These are phyloP conservation scores for Hydrochoerus hydrochaeris DNA, from an alignment of 2,113 vertebrate species.

Conservation along the genomic window DNA sequence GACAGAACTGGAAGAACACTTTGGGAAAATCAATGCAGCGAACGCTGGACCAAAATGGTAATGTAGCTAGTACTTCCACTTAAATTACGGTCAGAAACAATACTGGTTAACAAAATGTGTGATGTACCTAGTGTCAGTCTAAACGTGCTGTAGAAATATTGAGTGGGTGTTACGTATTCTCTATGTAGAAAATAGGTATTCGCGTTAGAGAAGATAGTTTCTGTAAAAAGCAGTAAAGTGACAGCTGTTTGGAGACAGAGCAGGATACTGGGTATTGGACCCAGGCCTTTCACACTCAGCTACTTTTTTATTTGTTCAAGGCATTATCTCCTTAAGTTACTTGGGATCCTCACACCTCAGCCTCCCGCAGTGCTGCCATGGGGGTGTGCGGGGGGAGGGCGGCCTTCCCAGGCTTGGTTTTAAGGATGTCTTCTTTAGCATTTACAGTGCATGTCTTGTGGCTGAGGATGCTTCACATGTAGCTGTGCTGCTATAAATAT, in stretches of 20 bases:
- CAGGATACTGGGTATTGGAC: background rate
- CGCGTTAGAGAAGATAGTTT: slow-evolving; percentile 72
- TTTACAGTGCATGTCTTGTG: slow-evolving; percentile 53
- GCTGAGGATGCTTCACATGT: slow-evolving; percentile 57
- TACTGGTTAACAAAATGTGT: background rate
- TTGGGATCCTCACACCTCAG: no score
- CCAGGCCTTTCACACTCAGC: background rate
- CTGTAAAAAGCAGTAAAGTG: slow-evolving; percentile 52
- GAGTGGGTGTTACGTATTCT: background rate
- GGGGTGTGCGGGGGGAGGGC: no score
- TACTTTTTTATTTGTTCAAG: background rate
- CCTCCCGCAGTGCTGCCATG: no score
- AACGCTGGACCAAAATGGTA: background rate
- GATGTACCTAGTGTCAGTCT: background rate
- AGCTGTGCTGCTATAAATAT: background rate
- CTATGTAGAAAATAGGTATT: slow-evolving; percentile 41
- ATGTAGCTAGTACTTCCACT: slow-evolving; percentile 66
- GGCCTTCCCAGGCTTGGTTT: background rate
- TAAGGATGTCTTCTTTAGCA: slow-evolving; percentile 71
- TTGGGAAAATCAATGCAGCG: background rate
- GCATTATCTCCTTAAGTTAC: no score
- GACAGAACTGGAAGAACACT: slow-evolving; percentile 75
- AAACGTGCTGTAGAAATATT: slow-evolving; percentile 15
- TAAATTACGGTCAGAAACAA: slow-evolving; percentile 72
- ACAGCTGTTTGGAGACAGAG: background rate